phyloP scores from a whole-genome alignment of 2,888 invertebrate species.

The Pachliopta kotzebuea region DNA sequence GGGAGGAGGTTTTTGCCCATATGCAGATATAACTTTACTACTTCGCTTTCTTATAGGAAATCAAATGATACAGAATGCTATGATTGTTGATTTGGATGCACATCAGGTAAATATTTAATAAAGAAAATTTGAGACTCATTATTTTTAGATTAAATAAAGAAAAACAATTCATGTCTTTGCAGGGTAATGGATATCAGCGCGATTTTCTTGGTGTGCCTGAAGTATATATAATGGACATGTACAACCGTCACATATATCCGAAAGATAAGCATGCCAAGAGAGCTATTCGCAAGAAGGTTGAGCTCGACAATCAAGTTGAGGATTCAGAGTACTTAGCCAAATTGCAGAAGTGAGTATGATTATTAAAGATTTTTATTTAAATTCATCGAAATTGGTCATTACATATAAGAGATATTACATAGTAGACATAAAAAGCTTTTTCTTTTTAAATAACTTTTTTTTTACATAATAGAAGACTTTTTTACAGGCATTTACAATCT shows the following conservation, averaged over 20 bases:
- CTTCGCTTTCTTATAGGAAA: slow-evolving; percentile 84
- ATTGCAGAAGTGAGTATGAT: slow-evolving; percentile 80
- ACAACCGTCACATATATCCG: slow-evolving; percentile 91
- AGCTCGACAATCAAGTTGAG: slow-evolving; percentile 79
- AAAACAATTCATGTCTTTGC: slow-evolving; percentile 17
- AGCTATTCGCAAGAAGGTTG: slow-evolving; percentile 86
- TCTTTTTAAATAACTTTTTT: too few species aligned
- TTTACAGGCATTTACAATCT: slow-evolving; percentile 83
- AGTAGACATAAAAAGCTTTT: too few species aligned
- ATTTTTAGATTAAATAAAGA: neutral
- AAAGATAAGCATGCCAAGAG: slow-evolving; percentile 86
- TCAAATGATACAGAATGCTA: slow-evolving; percentile 82
- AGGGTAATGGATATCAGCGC: slow-evolving; percentile 93
- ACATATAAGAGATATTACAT: too few species aligned
- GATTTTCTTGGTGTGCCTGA: slow-evolving; percentile 86
- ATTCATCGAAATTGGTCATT: neutral
- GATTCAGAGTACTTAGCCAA: slow-evolving; percentile 86
- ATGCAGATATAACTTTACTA: slow-evolving; percentile 92
- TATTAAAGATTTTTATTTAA: neutral
- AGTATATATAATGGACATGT: slow-evolving; percentile 94
- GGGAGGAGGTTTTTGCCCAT: slow-evolving; percentile 94
- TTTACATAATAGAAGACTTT: neutral
- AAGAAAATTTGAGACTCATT: neutral
- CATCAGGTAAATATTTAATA: slow-evolving; percentile 84
- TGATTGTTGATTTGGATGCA: slow-evolving; percentile 95